Evolutionary conservation across 2,797 vertebrate species (phyloP).

Genomic region (Botia kubotai): DNA sequence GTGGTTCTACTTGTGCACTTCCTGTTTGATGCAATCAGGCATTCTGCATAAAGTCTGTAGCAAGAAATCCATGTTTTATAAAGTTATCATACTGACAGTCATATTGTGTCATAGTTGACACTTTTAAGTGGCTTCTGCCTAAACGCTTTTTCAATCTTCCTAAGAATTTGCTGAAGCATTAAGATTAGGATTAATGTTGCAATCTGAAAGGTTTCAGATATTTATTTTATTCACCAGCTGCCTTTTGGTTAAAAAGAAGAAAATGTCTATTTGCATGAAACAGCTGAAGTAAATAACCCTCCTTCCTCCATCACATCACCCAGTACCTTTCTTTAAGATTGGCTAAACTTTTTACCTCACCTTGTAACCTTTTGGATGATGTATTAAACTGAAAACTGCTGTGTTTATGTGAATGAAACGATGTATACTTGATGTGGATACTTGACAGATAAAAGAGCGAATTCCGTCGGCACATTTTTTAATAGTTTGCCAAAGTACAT

Average conservation of each 20-base stretch:
- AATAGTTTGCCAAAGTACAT: not conserved
- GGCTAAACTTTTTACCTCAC: not conserved
- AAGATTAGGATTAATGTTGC: conserved; percentile 29
- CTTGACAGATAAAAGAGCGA: conserved; percentile 2
- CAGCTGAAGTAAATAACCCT: not conserved
- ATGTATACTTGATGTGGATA: not conserved
- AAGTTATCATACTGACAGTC: not conserved
- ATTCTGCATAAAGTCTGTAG: not conserved
- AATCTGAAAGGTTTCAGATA: not conserved
- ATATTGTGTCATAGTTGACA: not conserved
- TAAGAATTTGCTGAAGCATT: not conserved
- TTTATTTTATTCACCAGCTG: conserved; percentile 8
- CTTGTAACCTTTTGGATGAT: not conserved
- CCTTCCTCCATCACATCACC: not conserved
- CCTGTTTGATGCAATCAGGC: not conserved
- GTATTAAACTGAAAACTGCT: not conserved
- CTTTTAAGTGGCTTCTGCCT: not conserved
- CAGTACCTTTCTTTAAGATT: not conserved
- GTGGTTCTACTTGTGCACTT: conserved; percentile 31
- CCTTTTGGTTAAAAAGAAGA: not conserved
- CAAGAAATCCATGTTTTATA: not conserved
- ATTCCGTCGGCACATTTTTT: not conserved
- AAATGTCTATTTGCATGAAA: conserved; percentile 14
- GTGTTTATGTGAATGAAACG: not conserved
- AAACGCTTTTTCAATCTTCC: not conserved